Conservation (phyloP, 2,888 invertebrate genomes). For the Ramazzottius varieornatus region DNA sequence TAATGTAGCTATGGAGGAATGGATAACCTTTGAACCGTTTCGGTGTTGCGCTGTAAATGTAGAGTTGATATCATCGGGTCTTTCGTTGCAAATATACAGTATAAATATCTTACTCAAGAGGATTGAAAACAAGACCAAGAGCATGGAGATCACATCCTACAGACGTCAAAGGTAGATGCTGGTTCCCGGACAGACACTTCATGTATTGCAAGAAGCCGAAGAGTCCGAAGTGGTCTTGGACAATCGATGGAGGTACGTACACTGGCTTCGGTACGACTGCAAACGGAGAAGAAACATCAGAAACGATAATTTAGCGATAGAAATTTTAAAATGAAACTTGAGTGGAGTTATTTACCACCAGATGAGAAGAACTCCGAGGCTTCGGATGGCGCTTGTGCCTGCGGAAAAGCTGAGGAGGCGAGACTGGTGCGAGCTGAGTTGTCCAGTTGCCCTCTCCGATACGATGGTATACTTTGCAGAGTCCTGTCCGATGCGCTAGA, state of each 20-base stretch:
- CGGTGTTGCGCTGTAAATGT: neutral
- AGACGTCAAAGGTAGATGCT: conserved; percentile 77
- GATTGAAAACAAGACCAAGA: conserved; percentile 87
- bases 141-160: conserved; percentile 93
- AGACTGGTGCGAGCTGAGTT: neutral
- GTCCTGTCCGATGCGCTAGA: no score
- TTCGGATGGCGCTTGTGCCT: neutral
- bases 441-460: neutral
- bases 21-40: conserved; percentile 2
- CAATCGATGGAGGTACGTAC: conserved; percentile 80
- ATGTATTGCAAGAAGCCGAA: conserved; percentile 93
- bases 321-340: no score
- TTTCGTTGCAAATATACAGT: neutral
- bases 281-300: neutral
- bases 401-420: neutral
- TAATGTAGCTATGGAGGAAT: conserved; percentile 2
- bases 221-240: conserved; percentile 97
- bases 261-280: neutral
- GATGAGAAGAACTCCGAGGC: neutral
- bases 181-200: conserved; percentile 85
- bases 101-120: conserved; percentile 42
- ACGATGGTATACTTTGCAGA: neutral
- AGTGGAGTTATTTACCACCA: neutral
- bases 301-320: neutral
- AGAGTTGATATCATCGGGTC: neutral